phyloP scores from a whole-genome alignment of 2,797 vertebrate species.

The Dendrocincla tyrannina region DNA sequence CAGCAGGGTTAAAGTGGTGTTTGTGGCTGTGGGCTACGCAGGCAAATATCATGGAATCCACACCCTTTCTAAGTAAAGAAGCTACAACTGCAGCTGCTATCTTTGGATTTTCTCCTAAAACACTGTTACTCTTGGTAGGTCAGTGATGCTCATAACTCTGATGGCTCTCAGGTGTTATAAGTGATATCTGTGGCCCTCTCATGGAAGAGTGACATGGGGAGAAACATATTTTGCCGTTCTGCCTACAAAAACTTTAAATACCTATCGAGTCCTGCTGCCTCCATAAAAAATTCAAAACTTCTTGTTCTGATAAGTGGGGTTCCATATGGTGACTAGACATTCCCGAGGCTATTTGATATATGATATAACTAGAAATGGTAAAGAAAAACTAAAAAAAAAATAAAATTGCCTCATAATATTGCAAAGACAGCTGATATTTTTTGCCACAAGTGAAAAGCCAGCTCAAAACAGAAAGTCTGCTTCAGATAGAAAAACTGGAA shows the following conservation, averaged over 20 bases:
- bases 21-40: background rate
- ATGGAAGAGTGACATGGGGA: background rate
- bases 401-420: background rate
- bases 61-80: background rate
- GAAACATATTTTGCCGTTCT: background rate
- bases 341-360: background rate
- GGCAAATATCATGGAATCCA: background rate
- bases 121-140: background rate
- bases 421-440: background rate
- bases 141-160: background rate
- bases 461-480: background rate
- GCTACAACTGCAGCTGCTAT: background rate
- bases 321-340: background rate
- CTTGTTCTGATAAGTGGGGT: background rate
- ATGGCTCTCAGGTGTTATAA: background rate
- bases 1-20: background rate
- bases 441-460: background rate
- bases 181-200: background rate
- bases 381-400: background rate
- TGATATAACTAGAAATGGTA: background rate
- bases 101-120: background rate
- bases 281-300: background rate
- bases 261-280: background rate
- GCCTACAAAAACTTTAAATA: background rate
- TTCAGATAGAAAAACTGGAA: background rate